These are phyloP conservation scores for Tetragonisca angustula DNA, from an alignment of 2,888 invertebrate species.

Conservation along the genomic window DNA sequence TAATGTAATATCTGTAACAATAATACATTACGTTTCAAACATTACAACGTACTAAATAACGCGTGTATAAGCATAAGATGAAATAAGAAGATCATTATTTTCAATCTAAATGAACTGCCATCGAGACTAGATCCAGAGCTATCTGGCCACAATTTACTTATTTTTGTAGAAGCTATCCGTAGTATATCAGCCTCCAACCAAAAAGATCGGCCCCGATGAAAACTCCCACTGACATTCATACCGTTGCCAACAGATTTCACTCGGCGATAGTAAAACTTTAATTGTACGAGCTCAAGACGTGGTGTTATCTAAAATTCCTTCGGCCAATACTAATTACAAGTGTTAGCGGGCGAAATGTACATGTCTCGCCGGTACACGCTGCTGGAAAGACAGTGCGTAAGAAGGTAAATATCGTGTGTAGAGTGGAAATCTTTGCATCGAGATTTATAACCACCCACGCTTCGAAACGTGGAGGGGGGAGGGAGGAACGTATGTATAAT, in stretches of 20 bases:
- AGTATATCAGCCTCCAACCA: too few relatives aligned
- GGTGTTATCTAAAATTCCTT: constrained; percentile 5
- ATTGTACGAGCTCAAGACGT: not conserved
- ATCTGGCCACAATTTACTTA: not conserved
- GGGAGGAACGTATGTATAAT: too few relatives aligned
- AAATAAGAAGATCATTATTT: too few relatives aligned
- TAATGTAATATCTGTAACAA: too few relatives aligned
- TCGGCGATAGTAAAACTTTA: not conserved
- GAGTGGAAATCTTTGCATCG: not conserved
- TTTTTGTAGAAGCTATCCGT: not conserved
- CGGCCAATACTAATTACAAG: constrained; percentile 3
- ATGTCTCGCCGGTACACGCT: constrained; percentile 9
- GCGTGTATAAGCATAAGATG: too few relatives aligned
- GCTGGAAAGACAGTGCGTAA: not conserved
- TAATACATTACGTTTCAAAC: too few relatives aligned
- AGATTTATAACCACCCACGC: constrained; percentile 7
- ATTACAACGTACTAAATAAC: too few relatives aligned
- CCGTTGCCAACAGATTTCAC: not conserved
- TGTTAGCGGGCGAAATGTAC: not conserved
- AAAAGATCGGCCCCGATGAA: not conserved
- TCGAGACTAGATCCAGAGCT: too few relatives aligned
- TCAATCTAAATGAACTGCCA: not conserved
- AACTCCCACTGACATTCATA: not conserved
- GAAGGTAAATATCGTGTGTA: not conserved
- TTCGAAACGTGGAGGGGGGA: too few relatives aligned